Percentiles rank a stretch among this genome's conserved stretches.
phyloP scores from a whole-genome alignment of 2,888 invertebrate genomes.

The Odontothrips loti region DNA sequence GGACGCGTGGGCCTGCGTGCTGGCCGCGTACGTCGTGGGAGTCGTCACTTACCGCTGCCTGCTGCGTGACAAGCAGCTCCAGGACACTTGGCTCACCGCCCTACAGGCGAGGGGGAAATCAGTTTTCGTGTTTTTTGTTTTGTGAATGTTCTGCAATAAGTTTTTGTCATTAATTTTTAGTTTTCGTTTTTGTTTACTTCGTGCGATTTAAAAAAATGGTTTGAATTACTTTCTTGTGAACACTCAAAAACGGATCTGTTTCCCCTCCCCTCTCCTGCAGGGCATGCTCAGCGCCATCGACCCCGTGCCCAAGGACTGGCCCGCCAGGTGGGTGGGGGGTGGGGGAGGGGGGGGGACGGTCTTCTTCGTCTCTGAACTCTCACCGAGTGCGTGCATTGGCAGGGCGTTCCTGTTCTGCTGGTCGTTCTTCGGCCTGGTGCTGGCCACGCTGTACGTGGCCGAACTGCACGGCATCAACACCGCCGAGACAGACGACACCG shows the following conservation, averaged over 20 bases:
- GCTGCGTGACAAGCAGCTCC: neutral
- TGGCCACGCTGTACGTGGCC: slow-evolving; percentile 3
- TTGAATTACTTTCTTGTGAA: too few species aligned
- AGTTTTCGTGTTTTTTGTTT: too few species aligned
- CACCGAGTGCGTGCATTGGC: neutral
- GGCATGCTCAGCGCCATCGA: neutral
- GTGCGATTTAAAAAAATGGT: too few species aligned
- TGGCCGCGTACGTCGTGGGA: neutral
- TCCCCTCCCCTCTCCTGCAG: neutral
- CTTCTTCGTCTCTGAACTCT: neutral
- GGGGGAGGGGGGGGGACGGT: neutral
- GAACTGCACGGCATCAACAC: neutral
- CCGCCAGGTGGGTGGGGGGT: neutral
- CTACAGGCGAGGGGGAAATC: neutral
- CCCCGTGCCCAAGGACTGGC: neutral
- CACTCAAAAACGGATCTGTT: too few species aligned
- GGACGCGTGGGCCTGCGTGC: neutral
- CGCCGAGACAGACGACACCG: neutral
- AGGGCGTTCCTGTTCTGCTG: slow-evolving; percentile 1
- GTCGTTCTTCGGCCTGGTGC: neutral
- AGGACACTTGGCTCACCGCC: neutral
- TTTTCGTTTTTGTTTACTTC: too few species aligned
- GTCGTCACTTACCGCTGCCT: neutral
- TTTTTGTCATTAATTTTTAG: too few species aligned
- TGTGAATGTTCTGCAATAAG: too few species aligned